Conservation (phyloP, 2,113 vertebrate species). For the Columba janthina region DNA sequence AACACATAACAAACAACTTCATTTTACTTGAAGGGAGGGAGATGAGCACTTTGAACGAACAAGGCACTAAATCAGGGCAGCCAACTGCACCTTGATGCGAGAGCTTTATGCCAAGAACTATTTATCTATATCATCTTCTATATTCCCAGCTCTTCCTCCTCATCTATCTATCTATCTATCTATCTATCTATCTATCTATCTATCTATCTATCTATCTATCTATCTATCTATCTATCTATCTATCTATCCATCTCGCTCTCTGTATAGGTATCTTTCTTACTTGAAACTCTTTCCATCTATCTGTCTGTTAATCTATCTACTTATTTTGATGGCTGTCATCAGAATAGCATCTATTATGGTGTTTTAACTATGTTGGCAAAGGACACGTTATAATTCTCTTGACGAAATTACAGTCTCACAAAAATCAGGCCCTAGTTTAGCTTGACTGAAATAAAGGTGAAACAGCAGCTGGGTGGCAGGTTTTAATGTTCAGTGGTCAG, state of each 20-base stretch:
- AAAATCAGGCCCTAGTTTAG: neutral
- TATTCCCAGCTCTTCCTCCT: conserved; percentile 50
- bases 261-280: neutral
- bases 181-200: neutral
- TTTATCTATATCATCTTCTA: conserved; percentile 47
- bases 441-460: neutral
- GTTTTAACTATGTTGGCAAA: conserved; percentile 15
- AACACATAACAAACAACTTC: conserved; percentile 44
- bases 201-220: conserved; percentile 14
- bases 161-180: conserved; percentile 23
- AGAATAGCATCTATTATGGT: neutral
- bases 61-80: conserved; percentile 31
- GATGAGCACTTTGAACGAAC: conserved; percentile 45
- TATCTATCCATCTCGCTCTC: conserved; percentile 2
- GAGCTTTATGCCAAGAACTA: conserved; percentile 48
- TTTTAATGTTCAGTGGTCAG: neutral
- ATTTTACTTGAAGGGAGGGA: conserved; percentile 38
- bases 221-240: conserved; percentile 59
- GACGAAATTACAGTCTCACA: neutral
- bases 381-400: neutral
- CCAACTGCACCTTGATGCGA: conserved; percentile 38
- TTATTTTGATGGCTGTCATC: conserved; percentile 54
- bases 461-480: neutral
- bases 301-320: conserved; percentile 32
- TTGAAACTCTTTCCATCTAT: conserved; percentile 39